Conservation (phyloP, 2,888 invertebrate genomes). For the Saturnia japonica region DNA sequence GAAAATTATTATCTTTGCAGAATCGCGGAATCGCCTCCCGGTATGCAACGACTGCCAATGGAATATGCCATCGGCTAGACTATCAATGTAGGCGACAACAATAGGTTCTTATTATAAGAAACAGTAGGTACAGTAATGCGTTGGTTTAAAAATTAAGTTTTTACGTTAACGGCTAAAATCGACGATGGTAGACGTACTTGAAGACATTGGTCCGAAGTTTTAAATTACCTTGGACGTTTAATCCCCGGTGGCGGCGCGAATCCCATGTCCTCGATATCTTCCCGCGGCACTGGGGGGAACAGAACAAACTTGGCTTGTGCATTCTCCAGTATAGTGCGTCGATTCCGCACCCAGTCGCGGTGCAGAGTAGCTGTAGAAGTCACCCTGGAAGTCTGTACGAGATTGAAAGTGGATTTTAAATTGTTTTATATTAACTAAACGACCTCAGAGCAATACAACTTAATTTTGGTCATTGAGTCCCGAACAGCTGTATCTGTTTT, state of each 20-base stretch:
- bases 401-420: too few species aligned
- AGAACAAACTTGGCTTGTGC: constrained; percentile 51
- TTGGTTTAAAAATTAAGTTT: too few species aligned
- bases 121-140: too few species aligned
- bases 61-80: background rate
- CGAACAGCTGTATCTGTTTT: too few species aligned
- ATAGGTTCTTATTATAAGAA: too few species aligned
- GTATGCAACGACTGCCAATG: background rate
- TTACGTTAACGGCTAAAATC: too few species aligned
- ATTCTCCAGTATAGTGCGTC: constrained; percentile 42
- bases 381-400: constrained; percentile 40
- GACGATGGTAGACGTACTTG: too few species aligned
- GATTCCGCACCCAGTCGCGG: constrained; percentile 50
- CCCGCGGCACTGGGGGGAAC: constrained; percentile 45
- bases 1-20: too few species aligned
- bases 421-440: background rate
- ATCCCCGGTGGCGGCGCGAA: constrained; percentile 48
- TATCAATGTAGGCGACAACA: background rate
- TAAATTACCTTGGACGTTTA: constrained; percentile 53
- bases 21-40: too few species aligned
- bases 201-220: background rate
- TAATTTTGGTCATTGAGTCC: too few species aligned
- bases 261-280: constrained; percentile 50
- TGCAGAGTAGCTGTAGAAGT: constrained; percentile 38
- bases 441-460: too few species aligned